Conservation (phyloP, 2,888 invertebrate genomes). For the Bedellia somnulentella region DNA sequence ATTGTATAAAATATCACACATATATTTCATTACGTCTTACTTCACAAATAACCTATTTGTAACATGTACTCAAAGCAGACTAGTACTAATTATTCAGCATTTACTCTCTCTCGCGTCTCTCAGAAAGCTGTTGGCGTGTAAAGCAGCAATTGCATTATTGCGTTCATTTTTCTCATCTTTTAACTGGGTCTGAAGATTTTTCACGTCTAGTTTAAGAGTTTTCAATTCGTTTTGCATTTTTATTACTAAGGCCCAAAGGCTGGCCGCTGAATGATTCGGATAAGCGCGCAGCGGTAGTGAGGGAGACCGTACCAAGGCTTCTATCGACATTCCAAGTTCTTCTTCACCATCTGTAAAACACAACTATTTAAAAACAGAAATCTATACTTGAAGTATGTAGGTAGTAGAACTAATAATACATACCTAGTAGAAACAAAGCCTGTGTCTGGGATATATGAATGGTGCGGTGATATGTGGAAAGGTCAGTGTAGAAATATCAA, state of each 20-base stretch:
- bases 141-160: conserved; percentile 41
- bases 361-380: background rate
- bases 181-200: conserved; percentile 61
- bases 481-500: too few relatives aligned
- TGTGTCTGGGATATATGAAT: too few relatives aligned
- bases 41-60: too few relatives aligned
- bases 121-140: conserved; percentile 39
- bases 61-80: too few relatives aligned
- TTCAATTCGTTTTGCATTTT: conserved; percentile 74
- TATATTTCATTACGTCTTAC: too few relatives aligned
- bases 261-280: conserved; percentile 50
- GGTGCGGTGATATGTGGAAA: too few relatives aligned
- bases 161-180: conserved; percentile 68
- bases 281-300: conserved; percentile 45
- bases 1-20: too few relatives aligned
- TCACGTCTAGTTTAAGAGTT: conserved; percentile 64
- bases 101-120: conserved; percentile 52
- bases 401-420: background rate
- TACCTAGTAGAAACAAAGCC: too few relatives aligned
- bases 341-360: conserved; percentile 51
- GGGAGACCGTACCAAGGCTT: conserved; percentile 47
- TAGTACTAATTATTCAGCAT: too few relatives aligned
- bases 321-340: conserved; percentile 31
- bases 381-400: too few relatives aligned
- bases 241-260: conserved; percentile 76